Base-by-base conservation (phyloP, 2,797 vertebrate species). In the Phylloscopus collybita region DNA sequence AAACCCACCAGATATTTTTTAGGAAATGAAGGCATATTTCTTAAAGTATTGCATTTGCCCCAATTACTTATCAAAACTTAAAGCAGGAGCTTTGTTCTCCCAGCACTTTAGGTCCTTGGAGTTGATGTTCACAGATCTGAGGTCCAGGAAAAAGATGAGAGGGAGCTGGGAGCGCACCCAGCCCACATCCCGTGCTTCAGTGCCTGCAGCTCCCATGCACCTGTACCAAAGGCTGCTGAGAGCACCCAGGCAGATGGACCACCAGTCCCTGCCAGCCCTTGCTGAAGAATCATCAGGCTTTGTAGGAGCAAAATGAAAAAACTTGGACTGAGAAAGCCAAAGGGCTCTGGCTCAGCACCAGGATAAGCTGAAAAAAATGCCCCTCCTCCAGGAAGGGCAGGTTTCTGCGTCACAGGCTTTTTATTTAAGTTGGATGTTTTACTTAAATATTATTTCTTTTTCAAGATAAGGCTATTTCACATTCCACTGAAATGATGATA, bases 391-490 rank as follows among this genome's bases (percentile, higher is more conserved):
- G 47, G 34, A 42, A 85, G 26, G 30, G 30, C 75, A 10, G 25
- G 44, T 62, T 88, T 90, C 80, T 70, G 18, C 80, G 66, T 64
- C 5, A 0, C 66, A n/a, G 66, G 18, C 16, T 88, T 90, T 69
- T 12, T 88, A 62, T 66, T 76, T 75, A 70, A 91, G 92, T 44
- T 80, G 74, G 88, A 85, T 0, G 0, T 87, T 92, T 80, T 53
- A 80, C 74, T 87, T 27, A 70, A 86, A 64, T 80, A 80, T 47
- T 70, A 86, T 80, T 85, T 79, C 4, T 71, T 73, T 88, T 92
- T 73, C 32, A n/a, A 84, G 74, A 91, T 91, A 95, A 92, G 56
- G 34, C 57, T 78, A 42, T 87, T 85, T 57, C 88, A 82, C 86
- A 89, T 96, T 91, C 88, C 95, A 88, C 56, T 44, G 57, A 70